Evolutionary conservation across 2,797 vertebrate species (phyloP), one percentile per base, ranked within the genome.

Genomic region (Sebastolobus alascanus): DNA sequence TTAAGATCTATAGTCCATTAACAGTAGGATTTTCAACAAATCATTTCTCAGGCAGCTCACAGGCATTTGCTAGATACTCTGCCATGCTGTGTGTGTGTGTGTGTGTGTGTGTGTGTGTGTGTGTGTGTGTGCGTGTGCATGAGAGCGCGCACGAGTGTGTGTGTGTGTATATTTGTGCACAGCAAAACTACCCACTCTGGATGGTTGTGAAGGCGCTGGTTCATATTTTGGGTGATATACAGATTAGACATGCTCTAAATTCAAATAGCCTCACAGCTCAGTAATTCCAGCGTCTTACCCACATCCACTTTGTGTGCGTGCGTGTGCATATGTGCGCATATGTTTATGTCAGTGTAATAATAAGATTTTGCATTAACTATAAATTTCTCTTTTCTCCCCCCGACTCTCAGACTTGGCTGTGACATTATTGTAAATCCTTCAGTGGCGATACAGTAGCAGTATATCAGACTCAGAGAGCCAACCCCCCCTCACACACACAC

Each of bases 391-490:
- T 37, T 74, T 77, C 83, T 73, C 20, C 59, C 50, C 65, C 22
- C 0, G 6, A 80, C 83, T 76, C 74, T 77, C 65, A 74, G 75
- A 84, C 77, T 68, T 78, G 66, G 66, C 83, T 87, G 84, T 85
- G 79, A 86, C 79, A 80, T 88, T 84, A 85, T 79, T 90, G 81
- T 89, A 89, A 93, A 92, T 89, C 78, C 74, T 66, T 84, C 76
- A 55, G 73, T 38, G 67, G 73, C 2, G 38, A 75, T 80, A 80
- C 75, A 79, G 83, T 56, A 80, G 74, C 74, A 80, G 75, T 80
- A 58, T 65, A 87, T 87, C 77, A 87, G 67, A 73, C 76, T 84
- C 52, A 27, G 58, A 64, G 70, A 80, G 65, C 63, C 22, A 27
- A 29, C 60, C 43, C 7, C 60, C 58, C 22, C 73, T 63, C 35